These are phyloP conservation scores for Peromyscus attwateri DNA, from an alignment of 2,797 vertebrate genomes.

Conservation along the genomic window DNA sequence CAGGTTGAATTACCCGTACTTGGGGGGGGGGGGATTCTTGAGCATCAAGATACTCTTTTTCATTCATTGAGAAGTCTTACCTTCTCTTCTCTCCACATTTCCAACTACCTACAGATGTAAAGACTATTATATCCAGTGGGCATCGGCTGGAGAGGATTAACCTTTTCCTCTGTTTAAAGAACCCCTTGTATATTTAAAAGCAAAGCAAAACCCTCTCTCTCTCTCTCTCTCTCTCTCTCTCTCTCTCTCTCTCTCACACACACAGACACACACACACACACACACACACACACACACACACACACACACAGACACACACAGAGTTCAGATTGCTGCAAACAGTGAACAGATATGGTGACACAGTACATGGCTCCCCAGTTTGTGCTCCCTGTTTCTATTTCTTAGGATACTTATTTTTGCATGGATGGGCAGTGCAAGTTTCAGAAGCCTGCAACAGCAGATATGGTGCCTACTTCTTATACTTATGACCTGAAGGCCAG, in stretches of 20 bases:
- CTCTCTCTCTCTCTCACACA: too few species aligned
- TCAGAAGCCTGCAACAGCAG: constrained; percentile 78
- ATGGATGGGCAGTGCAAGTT: constrained; percentile 80
- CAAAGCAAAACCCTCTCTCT: background rate
- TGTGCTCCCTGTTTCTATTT: constrained; percentile 61
- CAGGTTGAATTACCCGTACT: constrained; percentile 89
- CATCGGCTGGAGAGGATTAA: constrained; percentile 70
- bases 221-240: too few species aligned
- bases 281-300: background rate
- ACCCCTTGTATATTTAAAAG: constrained; percentile 70
- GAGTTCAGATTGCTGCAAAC: constrained; percentile 71
- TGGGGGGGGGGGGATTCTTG: constrained; percentile 79
- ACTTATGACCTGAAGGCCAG: constrained; percentile 74
- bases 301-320: background rate
- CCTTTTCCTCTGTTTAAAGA: constrained; percentile 67
- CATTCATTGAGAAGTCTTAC: constrained; percentile 79
- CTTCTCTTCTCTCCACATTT: constrained; percentile 74
- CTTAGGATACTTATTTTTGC: constrained; percentile 49
- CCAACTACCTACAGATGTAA: constrained; percentile 82
- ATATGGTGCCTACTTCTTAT: constrained; percentile 82
- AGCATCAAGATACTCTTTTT: constrained; percentile 72
- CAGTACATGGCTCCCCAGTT: constrained; percentile 75
- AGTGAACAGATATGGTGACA: constrained; percentile 77
- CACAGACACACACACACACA: background rate
- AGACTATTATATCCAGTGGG: constrained; percentile 80